Conservation (phyloP, 2,113 vertebrate genomes). For the Megaceryle maxima region DNA sequence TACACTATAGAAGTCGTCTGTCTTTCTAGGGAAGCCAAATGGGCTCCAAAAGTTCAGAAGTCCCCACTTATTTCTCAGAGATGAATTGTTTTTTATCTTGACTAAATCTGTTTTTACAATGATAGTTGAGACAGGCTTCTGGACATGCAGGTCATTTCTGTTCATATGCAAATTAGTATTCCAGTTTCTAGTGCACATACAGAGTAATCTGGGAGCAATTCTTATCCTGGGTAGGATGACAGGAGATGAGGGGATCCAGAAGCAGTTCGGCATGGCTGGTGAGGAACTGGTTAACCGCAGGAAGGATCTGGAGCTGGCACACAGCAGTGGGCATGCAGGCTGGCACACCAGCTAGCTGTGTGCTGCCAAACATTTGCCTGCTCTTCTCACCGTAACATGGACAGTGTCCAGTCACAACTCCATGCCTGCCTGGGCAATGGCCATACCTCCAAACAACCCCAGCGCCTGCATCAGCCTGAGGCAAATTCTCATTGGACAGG, state of each 20-base stretch:
- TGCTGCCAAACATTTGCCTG: not conserved
- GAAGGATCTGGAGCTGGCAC: not conserved
- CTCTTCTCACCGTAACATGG: fast-evolving
- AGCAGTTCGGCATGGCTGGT: fast-evolving
- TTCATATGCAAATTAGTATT: not conserved
- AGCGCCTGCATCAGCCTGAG: not conserved
- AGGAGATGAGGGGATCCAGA: not conserved
- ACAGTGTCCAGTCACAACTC: not conserved
- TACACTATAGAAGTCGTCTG: not conserved
- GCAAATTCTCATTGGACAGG: not conserved
- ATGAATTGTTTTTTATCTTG: not conserved
- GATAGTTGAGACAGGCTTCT: not conserved
- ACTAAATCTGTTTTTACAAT: not conserved
- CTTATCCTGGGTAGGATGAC: not conserved
- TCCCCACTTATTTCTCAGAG: not conserved
- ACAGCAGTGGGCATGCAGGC: not conserved
- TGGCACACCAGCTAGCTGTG: not conserved
- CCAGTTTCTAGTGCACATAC: not conserved
- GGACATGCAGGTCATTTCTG: not conserved
- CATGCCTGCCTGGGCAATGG: not conserved
- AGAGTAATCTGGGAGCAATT: not conserved
- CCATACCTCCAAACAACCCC: not conserved
- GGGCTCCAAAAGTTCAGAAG: not conserved
- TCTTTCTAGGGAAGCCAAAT: not conserved
- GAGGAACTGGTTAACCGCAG: not conserved